Percentiles rank a stretch among this genome's conserved stretches.
Evolutionary conservation across 2,888 invertebrate genomes (phyloP).

Genomic region (Drosophila mulleri): DNA sequence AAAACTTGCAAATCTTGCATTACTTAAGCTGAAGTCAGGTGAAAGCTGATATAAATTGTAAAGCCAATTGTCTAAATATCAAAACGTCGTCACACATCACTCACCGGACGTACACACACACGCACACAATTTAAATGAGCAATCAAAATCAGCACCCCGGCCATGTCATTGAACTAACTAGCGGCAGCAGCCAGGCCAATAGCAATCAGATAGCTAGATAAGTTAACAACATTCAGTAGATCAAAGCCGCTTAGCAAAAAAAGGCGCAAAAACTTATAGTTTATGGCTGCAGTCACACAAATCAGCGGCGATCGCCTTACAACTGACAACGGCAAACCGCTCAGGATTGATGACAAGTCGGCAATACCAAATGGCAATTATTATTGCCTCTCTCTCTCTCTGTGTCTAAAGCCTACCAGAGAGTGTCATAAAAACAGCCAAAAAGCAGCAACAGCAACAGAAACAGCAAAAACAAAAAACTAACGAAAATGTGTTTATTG

Average conservation of each 20-base stretch:
- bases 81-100: conserved; percentile 51
- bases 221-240: conserved; percentile 39
- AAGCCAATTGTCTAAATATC: conserved; percentile 66
- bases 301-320: conserved; percentile 60
- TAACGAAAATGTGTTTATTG: conserved; percentile 73
- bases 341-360: conserved; percentile 76
- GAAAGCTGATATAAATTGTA: conserved; percentile 60
- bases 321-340: conserved; percentile 46
- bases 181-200: conserved; percentile 11
- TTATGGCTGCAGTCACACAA: conserved; percentile 58
- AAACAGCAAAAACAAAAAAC: conserved; percentile 23
- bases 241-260: conserved; percentile 69
- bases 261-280: conserved; percentile 63
- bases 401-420: conserved; percentile 44
- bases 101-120: conserved; percentile 10
- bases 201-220: conserved; percentile 29
- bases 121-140: conserved; percentile 71
- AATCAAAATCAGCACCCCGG: conserved; percentile 74
- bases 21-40: conserved; percentile 33
- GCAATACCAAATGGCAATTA: conserved; percentile 71
- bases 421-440: conserved; percentile 64
- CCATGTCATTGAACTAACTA: conserved; percentile 69
- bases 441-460: conserved; percentile 14
- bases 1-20: conserved; percentile 18
- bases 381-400: conserved; percentile 25